Evolutionary conservation across 1,140 invertebrate species (phyloP).

Genomic region (Spodoptera frugiperda): DNA sequence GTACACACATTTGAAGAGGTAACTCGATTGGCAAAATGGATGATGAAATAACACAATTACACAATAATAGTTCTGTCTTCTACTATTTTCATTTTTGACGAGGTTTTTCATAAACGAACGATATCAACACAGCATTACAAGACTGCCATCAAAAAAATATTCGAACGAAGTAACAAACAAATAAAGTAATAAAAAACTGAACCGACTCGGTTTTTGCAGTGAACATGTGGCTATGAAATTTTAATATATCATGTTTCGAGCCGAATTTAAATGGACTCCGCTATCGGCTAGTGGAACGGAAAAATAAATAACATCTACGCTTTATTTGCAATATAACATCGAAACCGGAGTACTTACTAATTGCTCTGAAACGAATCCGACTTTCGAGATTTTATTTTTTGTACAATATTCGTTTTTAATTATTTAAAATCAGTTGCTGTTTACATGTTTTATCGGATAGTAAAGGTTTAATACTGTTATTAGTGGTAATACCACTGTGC

Average conservation of each 20-base stretch:
- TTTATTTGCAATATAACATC: slow-evolving; percentile 25
- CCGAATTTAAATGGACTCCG: slow-evolving; percentile 24
- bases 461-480: too few relatives aligned
- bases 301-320: slow-evolving; percentile 27
- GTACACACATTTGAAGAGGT: too few relatives aligned
- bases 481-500: too few relatives aligned
- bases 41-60: too few relatives aligned
- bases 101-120: too few relatives aligned
- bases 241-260: slow-evolving; percentile 28
- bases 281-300: background rate
- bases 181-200: slow-evolving; percentile 10
- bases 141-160: background rate
- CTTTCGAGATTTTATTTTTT: slow-evolving; percentile 8
- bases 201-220: background rate
- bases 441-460: too few relatives aligned
- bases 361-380: background rate
- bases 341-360: slow-evolving; percentile 12
- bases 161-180: slow-evolving; percentile 1
- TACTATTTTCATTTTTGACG: too few relatives aligned
- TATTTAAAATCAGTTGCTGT: too few relatives aligned
- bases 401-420: too few relatives aligned
- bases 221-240: slow-evolving; percentile 31
- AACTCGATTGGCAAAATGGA: too few relatives aligned
- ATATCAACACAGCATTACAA: too few relatives aligned
- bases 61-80: too few relatives aligned